Base-by-base conservation (phyloP, 2,113 vertebrate species). In the Grantiella picta region DNA sequence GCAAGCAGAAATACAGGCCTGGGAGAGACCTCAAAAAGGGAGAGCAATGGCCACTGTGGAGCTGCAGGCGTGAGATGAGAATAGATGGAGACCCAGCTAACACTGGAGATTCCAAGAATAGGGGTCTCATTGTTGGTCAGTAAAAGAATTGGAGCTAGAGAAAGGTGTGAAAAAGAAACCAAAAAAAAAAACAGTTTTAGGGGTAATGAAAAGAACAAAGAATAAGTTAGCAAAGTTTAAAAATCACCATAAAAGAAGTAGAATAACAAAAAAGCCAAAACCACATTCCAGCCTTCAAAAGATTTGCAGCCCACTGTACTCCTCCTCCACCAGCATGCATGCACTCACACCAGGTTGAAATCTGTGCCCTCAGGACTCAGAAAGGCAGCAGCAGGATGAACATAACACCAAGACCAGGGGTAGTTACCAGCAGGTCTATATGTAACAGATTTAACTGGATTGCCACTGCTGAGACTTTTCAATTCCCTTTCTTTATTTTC, bases 291-390 rank as follows among this genome's bases (percentile, higher is more conserved):
- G 23, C 13, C 40, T 65, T 36, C 15, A 56, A 77, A 82, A 16
- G 38, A n/a, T 28, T 13, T 28, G 18, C 28, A 56, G 33, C 13
- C 33, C 10, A 14, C 15, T n/a, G 21, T 18, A 27, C 9, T 25
- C 14, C 18, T 18, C 9, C 14, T 80, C 36, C 35, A 47, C 18
- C 15, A 42, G 42, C 13, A 53, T 2, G 11, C n/a, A 14, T 0
- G 2, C 19, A 38, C 29, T 42, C 9, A 36, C 10, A 11, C 9
- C 29, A 60, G 59, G 16, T 13, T 56, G 7, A 28, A 40, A 49
- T 8, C 7, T 0, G 0, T 69, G 9, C 18, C 29, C 12, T 11
- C 12, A 38, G 56, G 14, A 68, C 11, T 2, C 42, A 81, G 50
- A 57, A 49, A 45, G 22, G 23, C 53, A 59, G 35, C 1, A 68